Conservation (phyloP, 1,140 invertebrate species). For the Cydia amplana region DNA sequence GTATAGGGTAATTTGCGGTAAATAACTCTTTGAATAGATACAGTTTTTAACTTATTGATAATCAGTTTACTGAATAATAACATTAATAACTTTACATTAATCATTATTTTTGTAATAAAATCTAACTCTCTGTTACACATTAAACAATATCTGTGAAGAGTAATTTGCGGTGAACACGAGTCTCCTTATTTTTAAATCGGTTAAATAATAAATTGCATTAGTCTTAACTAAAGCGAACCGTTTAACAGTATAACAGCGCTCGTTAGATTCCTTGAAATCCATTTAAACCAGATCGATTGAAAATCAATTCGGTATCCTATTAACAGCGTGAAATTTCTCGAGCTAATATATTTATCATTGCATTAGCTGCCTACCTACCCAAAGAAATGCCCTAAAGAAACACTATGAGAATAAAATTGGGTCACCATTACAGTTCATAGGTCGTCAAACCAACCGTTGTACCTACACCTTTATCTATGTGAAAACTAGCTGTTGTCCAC, state of each 20-base stretch:
- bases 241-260: slow-evolving; percentile 57
- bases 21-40: too few relatives aligned
- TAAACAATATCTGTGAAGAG: background rate
- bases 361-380: slow-evolving; percentile 62
- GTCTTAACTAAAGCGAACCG: slow-evolving; percentile 41
- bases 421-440: slow-evolving; percentile 55
- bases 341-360: slow-evolving; percentile 70
- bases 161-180: background rate
- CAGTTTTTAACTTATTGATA: too few relatives aligned
- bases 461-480: slow-evolving; percentile 35
- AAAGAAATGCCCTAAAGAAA: slow-evolving; percentile 72
- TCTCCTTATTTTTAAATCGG: background rate
- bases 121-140: too few relatives aligned
- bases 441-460: slow-evolving; percentile 44
- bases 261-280: slow-evolving; percentile 56
- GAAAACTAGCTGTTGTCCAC: too few relatives aligned
- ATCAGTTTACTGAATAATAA: too few relatives aligned
- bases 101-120: too few relatives aligned
- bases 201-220: slow-evolving; percentile 55
- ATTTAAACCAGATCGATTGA: slow-evolving; percentile 61
- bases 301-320: slow-evolving; percentile 72
- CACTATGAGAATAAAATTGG: slow-evolving; percentile 65
- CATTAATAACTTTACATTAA: too few relatives aligned
- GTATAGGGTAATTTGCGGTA: background rate
- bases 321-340: slow-evolving; percentile 67